Evolutionary conservation across 2,797 vertebrate species (phyloP).

Genomic region (Alcedo quadribrachys): DNA sequence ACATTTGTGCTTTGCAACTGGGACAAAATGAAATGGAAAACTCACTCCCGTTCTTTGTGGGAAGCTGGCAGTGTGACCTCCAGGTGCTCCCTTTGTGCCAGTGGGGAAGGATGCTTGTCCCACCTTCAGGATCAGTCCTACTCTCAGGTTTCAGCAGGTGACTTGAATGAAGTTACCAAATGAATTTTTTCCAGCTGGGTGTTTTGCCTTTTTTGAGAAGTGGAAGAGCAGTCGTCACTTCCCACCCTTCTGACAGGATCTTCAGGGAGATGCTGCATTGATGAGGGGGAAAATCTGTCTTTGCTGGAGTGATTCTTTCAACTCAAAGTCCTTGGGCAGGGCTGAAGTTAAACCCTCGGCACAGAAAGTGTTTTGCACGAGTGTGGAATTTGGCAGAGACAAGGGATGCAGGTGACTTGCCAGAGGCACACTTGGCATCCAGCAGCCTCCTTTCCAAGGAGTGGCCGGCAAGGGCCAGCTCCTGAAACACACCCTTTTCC

Average conservation of each 20-base stretch:
- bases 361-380: neutral
- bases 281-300: neutral
- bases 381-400: neutral
- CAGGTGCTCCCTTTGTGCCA: neutral
- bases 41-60: neutral
- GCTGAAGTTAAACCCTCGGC: neutral
- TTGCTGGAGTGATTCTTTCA: neutral
- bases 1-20: neutral
- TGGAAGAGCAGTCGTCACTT: neutral
- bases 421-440: accelerated
- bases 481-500: too few species aligned
- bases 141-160: neutral
- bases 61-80: neutral
- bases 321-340: neutral
- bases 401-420: accelerated
- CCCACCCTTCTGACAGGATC: neutral
- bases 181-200: neutral
- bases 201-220: neutral
- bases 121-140: neutral
- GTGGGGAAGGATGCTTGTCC: neutral
- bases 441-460: too few species aligned
- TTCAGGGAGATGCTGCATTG: neutral
- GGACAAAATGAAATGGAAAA: neutral
- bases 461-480: too few species aligned
- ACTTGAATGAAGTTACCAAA: neutral